phyloP scores from a whole-genome alignment of 1,140 invertebrate genomes.

The Oscheius sp. region DNA sequence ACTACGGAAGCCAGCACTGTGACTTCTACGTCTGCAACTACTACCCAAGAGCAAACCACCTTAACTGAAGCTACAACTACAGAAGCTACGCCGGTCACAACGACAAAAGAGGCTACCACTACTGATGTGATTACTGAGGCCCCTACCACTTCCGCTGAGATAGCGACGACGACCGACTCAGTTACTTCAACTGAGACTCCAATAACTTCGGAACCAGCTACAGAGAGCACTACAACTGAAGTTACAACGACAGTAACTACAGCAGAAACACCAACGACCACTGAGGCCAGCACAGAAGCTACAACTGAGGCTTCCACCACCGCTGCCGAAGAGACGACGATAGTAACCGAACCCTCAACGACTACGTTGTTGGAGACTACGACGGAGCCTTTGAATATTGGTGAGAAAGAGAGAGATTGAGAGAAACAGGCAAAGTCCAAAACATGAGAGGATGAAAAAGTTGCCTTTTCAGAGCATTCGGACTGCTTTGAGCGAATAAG shows the following conservation, averaged over 20 bases:
- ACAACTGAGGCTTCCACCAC: constrained; percentile 32
- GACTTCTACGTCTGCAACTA: background rate
- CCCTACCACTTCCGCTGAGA: background rate
- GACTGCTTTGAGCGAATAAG: constrained; percentile 5
- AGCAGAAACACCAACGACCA: constrained; percentile 13
- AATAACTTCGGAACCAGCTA: constrained; percentile 2
- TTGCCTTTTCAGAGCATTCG: background rate
- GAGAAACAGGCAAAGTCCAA: background rate
- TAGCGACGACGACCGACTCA: background rate
- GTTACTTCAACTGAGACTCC: background rate
- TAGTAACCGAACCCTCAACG: constrained; percentile 18
- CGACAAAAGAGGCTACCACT: background rate
- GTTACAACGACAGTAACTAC: constrained; percentile 7
- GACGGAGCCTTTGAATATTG: background rate
- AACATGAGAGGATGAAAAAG: too few species aligned
- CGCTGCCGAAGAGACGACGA: constrained; percentile 11
- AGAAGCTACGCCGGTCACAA: background rate
- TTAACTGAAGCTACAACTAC: background rate
- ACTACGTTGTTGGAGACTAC: background rate
- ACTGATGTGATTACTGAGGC: background rate
- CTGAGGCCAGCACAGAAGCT: constrained; percentile 10
- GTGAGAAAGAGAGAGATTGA: constrained; percentile 19
- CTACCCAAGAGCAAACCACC: background rate
- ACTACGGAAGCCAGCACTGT: background rate
- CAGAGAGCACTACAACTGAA: constrained; percentile 6